Evolutionary conservation across 92 coral and sea anemone genomes (phyloP), one percentile per base, ranked within the genome.

Genomic region (Zoanthus solanderi): DNA sequence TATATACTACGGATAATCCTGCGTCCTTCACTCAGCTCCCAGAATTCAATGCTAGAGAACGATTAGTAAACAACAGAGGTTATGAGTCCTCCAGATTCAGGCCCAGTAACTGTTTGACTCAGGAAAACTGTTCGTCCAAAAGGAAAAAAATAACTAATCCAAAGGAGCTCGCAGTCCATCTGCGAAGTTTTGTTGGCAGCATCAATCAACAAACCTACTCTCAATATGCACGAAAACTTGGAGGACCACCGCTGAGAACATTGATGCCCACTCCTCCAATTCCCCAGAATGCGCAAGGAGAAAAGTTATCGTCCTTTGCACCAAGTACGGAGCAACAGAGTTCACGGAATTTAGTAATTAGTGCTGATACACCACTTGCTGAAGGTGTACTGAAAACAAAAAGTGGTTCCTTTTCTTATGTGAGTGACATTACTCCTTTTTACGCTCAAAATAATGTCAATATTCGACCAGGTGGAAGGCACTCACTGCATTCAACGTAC

Each of bases 141-240:
- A 45, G 18, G 44, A 65, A 47, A 28, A 29, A 28, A 1, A 12
- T 2, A 46, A 2, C 18, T 66, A 12, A 23, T 2, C 34, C 85
- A 37, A 80, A 61, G 9, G 85, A 65, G 6, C 75, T 80, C 4
- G 54, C 29, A 61, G 45, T 81, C 44, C 85, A 66, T 81, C 58
- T 81, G 74, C 85, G 53, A 47, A 81, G 71, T 65, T 66, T 66
- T 18, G 74, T 81, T 42, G 85, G 85, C 29, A 16, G 61, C 46
- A 73, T 66, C 14, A 29, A 67, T 81, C 85, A 63, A 30, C 75
- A 54, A 11, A 81, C 76, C 17, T 81, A 46, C 74, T 48, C 85
- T 11, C 75, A 66, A 10, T 81, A 81, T 16, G 76, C 75, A 3
- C 28, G 30, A 60, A 81, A 67, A 65, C 15, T 81, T 11, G 85